These are phyloP conservation scores for Galendromus occidentalis DNA, from an alignment of 1,140 invertebrate genomes.

Conservation along the genomic window DNA sequence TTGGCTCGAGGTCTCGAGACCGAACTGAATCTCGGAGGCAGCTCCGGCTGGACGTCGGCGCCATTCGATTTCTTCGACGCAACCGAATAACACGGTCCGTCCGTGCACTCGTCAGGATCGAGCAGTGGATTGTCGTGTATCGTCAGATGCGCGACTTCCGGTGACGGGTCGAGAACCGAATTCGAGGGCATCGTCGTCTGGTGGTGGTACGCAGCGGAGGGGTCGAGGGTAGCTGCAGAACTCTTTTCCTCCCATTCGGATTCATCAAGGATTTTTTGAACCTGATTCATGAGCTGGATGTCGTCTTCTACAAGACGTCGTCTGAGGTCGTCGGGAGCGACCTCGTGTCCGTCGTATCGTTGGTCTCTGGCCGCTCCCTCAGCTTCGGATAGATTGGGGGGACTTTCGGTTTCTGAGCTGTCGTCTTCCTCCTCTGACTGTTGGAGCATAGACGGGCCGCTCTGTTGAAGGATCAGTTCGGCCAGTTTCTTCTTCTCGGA, in stretches of 20 bases:
- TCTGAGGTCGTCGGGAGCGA: conserved; percentile 1
- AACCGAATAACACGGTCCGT: conserved; percentile 6
- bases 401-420: conserved; percentile 10
- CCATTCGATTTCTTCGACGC: background rate
- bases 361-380: background rate
- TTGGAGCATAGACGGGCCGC: background rate
- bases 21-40: conserved; percentile 1
- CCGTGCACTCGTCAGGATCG: background rate
- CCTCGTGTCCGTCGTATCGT: background rate
- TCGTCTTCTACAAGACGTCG: conserved; percentile 7
- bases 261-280: conserved; percentile 3
- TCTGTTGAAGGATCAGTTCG: background rate
- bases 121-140: background rate
- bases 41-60: background rate
- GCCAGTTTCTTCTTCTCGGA: conserved; percentile 6
- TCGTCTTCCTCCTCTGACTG: conserved; percentile 2
- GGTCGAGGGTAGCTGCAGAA: background rate
- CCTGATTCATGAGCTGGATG: conserved; percentile 8
- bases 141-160: background rate
- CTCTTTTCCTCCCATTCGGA: conserved; percentile 10
- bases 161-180: conserved; percentile 2
- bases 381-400: background rate
- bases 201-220: conserved; percentile 5
- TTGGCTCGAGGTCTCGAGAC: background rate
- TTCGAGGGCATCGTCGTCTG: conserved; percentile 11